A percentile compares a stretch with the other conserved stretches of the same genome.
Conservation (phyloP, 1,140 invertebrate genomes). For the Listronotus oregonensis region DNA sequence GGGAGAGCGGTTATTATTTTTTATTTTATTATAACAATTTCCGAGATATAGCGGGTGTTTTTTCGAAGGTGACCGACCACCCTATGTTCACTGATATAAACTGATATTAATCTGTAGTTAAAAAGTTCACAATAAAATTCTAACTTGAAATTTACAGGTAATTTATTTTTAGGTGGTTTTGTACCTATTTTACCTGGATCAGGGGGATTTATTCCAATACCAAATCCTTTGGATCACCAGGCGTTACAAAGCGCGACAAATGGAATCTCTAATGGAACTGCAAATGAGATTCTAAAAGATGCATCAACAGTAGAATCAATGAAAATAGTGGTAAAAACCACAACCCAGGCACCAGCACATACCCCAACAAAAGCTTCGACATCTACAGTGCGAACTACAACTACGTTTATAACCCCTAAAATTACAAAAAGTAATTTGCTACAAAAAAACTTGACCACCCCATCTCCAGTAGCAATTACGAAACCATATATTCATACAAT, state of each 20-base stretch:
- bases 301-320: constrained; percentile 16
- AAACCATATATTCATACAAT: no score
- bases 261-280: not conserved
- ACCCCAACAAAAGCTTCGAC: not conserved
- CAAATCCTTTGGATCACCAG: constrained; percentile 32
- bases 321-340: constrained; percentile 1
- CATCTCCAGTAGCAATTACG: no score
- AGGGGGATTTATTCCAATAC: constrained; percentile 73
- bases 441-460: no score
- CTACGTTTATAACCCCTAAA: not conserved
- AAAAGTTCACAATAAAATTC: no score
- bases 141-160: no score
- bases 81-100: no score
- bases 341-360: not conserved
- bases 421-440: no score
- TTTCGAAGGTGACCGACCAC: no score
- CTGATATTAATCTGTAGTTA: no score
- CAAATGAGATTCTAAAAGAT: constrained; percentile 2
- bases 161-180: constrained; percentile 64
- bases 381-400: not conserved
- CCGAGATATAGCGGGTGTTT: no score
- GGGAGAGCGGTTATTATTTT: no score
- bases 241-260: not conserved
- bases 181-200: constrained; percentile 70
- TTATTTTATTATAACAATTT: no score